These are phyloP conservation scores for Camponotus pennsylvanicus DNA, from an alignment of 1,140 invertebrate species.

Conservation along the genomic window DNA sequence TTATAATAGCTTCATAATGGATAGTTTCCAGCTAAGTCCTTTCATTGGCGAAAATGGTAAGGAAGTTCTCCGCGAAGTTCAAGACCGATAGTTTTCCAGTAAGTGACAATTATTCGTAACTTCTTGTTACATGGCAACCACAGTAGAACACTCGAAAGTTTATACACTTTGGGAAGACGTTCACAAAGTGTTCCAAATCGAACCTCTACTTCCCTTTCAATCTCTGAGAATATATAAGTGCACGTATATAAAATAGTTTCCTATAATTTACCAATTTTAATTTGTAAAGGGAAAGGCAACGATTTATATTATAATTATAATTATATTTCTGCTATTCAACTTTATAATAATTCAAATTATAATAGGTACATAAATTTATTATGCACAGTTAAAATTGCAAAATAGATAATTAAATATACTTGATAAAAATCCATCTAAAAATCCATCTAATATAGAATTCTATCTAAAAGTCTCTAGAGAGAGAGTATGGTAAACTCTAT, in stretches of 20 bases:
- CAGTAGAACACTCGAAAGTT: conserved; percentile 25
- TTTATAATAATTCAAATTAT: neutral
- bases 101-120: conserved; percentile 14
- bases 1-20: neutral
- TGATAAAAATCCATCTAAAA: neutral
- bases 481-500: neutral
- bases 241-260: neutral
- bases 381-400: neutral
- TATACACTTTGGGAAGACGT: conserved; percentile 16
- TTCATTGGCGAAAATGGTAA: conserved; percentile 16
- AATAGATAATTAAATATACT: neutral
- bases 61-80: neutral
- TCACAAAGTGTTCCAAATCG: neutral
- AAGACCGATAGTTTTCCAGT: neutral
- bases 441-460: no score
- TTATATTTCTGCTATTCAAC: neutral
- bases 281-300: no score
- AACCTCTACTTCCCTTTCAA: conserved; percentile 6
- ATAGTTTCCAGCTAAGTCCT: neutral
- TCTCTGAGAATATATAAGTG: neutral
- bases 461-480: conserved; percentile 15
- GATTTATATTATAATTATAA: neutral
- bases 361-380: conserved; percentile 2
- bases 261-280: neutral
- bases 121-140: conserved; percentile 11